A percentile compares a stretch with the other conserved stretches of the same genome.
Conservation (phyloP, 2,113 vertebrate genomes). For the Cyprinodon tularosa region DNA sequence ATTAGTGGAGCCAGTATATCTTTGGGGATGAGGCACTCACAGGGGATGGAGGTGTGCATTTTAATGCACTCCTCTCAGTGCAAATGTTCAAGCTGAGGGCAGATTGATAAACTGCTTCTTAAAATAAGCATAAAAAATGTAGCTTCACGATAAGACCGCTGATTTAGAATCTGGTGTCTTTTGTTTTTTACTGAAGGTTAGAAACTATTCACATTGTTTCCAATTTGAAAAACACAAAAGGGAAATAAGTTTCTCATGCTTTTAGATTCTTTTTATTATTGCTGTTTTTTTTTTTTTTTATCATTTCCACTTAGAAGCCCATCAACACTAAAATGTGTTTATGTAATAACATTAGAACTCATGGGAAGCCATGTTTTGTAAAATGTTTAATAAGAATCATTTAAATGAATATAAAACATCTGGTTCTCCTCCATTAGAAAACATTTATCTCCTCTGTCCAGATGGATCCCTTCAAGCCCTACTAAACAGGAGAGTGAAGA, state of each 20-base stretch:
- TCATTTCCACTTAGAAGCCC: background rate
- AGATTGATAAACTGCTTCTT: background rate
- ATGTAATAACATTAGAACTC: background rate
- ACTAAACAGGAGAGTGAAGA: background rate
- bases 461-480: background rate
- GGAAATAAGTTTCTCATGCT: background rate
- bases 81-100: background rate
- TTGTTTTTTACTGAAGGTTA: background rate
- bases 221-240: no score
- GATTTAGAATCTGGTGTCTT: background rate
- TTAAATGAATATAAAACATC: background rate
- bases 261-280: background rate
- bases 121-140: background rate
- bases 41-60: slow-evolving; percentile 3
- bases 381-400: background rate
- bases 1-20: background rate
- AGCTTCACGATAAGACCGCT: background rate
- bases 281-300: background rate
- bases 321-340: background rate
- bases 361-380: no score
- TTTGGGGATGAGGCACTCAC: background rate
- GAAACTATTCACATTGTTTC: background rate
- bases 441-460: background rate
- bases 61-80: slow-evolving; percentile 1
- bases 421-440: background rate